Evolutionary conservation across 2,888 invertebrate species (phyloP).

Genomic region (Cataglyphis altisquamis): DNA sequence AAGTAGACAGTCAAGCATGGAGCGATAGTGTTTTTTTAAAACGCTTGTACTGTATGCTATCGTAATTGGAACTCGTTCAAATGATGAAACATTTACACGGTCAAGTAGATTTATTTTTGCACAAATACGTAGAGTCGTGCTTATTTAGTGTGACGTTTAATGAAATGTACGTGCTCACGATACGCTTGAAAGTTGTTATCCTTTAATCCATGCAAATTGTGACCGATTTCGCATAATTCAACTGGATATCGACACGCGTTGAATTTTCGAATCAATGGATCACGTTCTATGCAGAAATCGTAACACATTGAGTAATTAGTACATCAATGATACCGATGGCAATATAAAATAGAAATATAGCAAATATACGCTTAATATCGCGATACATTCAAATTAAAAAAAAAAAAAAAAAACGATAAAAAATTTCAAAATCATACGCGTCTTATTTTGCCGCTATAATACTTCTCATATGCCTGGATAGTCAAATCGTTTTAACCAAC

Average conservation of each 20-base stretch:
- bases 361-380: neutral
- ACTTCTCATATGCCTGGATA: constrained; percentile 21
- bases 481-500: constrained; percentile 48
- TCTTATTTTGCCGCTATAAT: neutral
- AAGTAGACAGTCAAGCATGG: neutral
- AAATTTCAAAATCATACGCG: neutral
- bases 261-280: neutral
- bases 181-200: constrained; percentile 23
- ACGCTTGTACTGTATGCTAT: neutral
- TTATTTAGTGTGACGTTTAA: neutral
- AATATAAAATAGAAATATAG: neutral
- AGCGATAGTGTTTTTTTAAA: neutral
- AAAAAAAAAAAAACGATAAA: neutral
- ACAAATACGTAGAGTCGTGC: neutral
- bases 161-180: neutral
- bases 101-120: neutral
- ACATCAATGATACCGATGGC: neutral
- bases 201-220: neutral
- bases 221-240: constrained; percentile 1
- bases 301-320: neutral
- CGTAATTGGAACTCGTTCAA: constrained; percentile 22
- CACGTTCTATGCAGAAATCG: neutral
- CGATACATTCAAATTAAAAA: neutral
- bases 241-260: neutral
- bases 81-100: neutral